Base-by-base conservation (phyloP, 2,888 invertebrate species). In the Agrotis ipsilon region DNA sequence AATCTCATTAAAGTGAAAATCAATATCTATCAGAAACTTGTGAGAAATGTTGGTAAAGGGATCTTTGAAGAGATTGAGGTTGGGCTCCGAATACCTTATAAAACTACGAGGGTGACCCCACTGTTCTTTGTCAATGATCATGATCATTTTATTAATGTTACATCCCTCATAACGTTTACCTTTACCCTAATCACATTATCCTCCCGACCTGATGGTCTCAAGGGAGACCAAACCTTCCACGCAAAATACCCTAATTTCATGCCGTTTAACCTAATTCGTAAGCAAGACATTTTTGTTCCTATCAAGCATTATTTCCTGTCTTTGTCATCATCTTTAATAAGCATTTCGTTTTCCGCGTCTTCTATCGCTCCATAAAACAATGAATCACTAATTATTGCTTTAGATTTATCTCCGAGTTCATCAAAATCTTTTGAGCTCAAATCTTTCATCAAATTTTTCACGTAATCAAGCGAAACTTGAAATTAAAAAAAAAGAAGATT, bases 401-500 rank as follows among this genome's bases (percentile, higher is more conserved):
- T 45, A 67, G n/a, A 75, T 72, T 72, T 58, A 72, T 52, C 69
- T 76, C n/a, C n/a, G 32, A 51, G 27, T 63, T 59, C 61, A 75
- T 72, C 67, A 54, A 78, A 78, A 65, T 80, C 61, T 43, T 80
- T 80, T 76, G 54, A 80, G 67, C 79, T 75, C 46, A 19, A 64
- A 70, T 80, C 27, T 67, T 67, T 67, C 63, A 80, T 80, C 65
- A 66, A 65, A 45, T 68, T 63, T 72, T 72, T 75, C 67, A 48
- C 63, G 58, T 75, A 71, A 75, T 73, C 69, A 66, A 70, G 71
- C 45, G 61, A 51, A 72, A 63, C 51, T 65, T 68, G 21, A 63
- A 72, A 73, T 72, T 59, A 61, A 78, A 78, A 78, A 71, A 52
- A 70, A 80, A 63, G 32, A 57, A 72, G 71, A 75, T 82, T 77